Percentiles rank a stretch among this genome's conserved stretches.
Conservation (phyloP, 2,797 vertebrate genomes). For the Rhinichthys osculus region DNA sequence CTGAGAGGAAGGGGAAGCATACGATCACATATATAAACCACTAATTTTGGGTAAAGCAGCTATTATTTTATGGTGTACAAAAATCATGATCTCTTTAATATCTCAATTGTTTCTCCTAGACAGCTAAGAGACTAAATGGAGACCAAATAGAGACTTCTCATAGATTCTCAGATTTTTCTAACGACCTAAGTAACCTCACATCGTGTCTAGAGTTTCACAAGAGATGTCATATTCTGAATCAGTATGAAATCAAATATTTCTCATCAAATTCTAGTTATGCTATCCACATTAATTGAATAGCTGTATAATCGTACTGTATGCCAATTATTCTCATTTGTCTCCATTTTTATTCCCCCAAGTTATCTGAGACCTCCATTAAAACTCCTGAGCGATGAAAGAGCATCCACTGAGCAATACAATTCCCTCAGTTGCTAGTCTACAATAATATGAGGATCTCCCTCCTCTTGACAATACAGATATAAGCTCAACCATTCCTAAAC, state of each 20-base stretch:
- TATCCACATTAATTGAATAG: not conserved
- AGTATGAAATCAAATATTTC: not conserved
- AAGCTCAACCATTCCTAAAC: slow-evolving; percentile 12
- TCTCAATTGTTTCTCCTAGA: not conserved
- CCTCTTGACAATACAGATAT: not conserved
- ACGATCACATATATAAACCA: not conserved
- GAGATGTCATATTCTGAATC: not conserved
- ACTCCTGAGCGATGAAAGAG: not conserved
- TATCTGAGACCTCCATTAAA: not conserved
- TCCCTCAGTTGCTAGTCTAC: slow-evolving; percentile 13
- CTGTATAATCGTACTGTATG: not conserved
- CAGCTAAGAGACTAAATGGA: not conserved
- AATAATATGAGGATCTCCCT: slow-evolving; percentile 9
- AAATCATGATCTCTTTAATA: not conserved
- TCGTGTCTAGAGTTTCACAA: not conserved
- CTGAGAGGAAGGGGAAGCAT: not conserved
- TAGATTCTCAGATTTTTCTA: not conserved
- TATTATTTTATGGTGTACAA: not conserved
- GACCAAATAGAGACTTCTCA: not conserved
- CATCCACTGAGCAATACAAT: not conserved
- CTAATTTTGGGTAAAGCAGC: not conserved
- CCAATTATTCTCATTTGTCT: slow-evolving; percentile 5
- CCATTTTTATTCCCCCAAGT: not conserved
- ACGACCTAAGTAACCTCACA: not conserved
- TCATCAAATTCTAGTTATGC: not conserved